Conservation (phyloP, 2,888 invertebrate genomes). For the Seladonia tumulorum region DNA sequence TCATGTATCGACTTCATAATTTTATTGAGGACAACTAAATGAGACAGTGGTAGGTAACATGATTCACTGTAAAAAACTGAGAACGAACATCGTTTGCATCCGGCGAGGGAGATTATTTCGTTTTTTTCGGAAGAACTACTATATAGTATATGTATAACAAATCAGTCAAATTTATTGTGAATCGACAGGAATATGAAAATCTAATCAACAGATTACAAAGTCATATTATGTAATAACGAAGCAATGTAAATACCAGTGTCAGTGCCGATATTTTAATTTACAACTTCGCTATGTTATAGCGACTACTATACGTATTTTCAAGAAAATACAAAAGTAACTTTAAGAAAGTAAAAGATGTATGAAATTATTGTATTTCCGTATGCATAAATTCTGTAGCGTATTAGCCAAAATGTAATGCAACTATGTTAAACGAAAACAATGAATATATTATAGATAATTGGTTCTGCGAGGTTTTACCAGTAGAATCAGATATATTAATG, state of each 20-base stretch:
- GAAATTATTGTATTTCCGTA: slow-evolving; percentile 41
- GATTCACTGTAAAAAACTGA: background rate
- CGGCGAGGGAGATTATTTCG: background rate
- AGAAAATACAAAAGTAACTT: slow-evolving; percentile 35
- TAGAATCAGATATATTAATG: slow-evolving; percentile 32
- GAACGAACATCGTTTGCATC: background rate
- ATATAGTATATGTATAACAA: background rate
- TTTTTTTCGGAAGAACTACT: background rate
- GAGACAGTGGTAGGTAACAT: background rate
- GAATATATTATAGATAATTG: slow-evolving; percentile 3
- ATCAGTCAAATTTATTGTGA: background rate
- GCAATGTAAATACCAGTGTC: background rate
- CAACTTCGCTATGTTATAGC: background rate
- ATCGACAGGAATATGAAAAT: background rate
- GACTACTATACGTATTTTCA: slow-evolving; percentile 33
- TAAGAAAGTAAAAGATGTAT: slow-evolving; percentile 42
- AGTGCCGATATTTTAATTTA: background rate
- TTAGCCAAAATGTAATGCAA: slow-evolving; percentile 47
- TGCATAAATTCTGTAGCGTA: slow-evolving; percentile 47
- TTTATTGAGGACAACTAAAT: background rate
- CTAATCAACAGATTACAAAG: background rate
- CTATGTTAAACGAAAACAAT: slow-evolving; percentile 13
- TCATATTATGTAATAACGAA: background rate
- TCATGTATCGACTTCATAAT: background rate
- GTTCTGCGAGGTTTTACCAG: slow-evolving; percentile 35